Conservation (phyloP, 2,888 invertebrate genomes). For the Thereva unica region DNA sequence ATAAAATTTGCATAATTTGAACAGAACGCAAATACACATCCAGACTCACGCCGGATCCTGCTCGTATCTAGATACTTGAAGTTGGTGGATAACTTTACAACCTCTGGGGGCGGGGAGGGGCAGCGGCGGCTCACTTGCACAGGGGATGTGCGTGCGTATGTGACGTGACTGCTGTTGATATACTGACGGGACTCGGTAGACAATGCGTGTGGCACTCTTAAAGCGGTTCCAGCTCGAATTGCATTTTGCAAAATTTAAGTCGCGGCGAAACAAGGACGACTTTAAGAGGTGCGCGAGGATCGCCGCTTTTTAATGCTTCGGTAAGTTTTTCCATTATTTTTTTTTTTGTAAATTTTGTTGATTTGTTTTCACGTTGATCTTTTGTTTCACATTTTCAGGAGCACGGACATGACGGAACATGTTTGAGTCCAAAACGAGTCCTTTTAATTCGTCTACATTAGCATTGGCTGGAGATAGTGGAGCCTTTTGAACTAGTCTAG, state of each 20-base stretch:
- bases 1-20: conserved; percentile 58
- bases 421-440: too few species aligned
- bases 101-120: conserved; percentile 4
- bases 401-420: too few species aligned
- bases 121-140: not conserved
- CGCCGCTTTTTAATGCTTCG: too few species aligned
- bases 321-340: too few species aligned
- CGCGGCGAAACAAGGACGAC: not conserved
- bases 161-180: conserved; percentile 30
- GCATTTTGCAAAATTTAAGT: conserved; percentile 4
- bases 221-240: conserved; percentile 3
- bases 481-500: too few species aligned
- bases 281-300: not conserved
- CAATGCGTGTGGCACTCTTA: conserved; percentile 26
- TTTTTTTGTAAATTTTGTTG: too few species aligned
- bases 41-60: conserved; percentile 39
- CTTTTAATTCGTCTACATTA: too few species aligned
- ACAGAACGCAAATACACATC: conserved; percentile 40
- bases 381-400: too few species aligned
- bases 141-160: conserved; percentile 27
- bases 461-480: too few species aligned
- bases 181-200: conserved; percentile 19
- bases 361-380: too few species aligned
- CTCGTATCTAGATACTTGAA: conserved; percentile 16
- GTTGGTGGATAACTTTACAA: conserved; percentile 31